Evolutionary conservation across 2,888 invertebrate species (phyloP), one percentile per base, ranked within the genome.

Genomic region (Leuctra nigra): DNA sequence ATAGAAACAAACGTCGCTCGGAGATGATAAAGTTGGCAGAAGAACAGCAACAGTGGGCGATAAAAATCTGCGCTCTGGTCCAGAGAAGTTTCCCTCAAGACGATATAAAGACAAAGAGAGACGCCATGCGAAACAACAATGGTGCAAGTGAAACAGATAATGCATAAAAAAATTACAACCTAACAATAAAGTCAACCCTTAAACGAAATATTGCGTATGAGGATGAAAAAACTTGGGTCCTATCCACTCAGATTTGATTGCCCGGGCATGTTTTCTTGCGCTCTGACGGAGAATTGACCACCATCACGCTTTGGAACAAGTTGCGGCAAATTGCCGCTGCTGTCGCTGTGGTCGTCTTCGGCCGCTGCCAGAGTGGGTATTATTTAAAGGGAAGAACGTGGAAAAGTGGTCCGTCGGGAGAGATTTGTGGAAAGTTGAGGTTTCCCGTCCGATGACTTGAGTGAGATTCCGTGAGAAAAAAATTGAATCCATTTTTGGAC

Each of bases 231-330:
- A 53, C 25, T 23, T 16, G 6, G 11, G 33, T 23, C 24, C 25
- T 36, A 29, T 54, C 54, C 54, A 54, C 54, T 54, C 54, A 54
- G 46, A 44, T 54, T 54, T 54, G 54, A 54, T 54, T 54, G 54
- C 46, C 18, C 24, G n/a, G 41, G 24, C 54, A 54, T 54, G 38
- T 54, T 39, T 54, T 54, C 41, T 23, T 54, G 54, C 41, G 54
- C 23, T n/a, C 36, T 53, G n/a, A n/a, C n/a, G 54, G 24, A n/a
- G 1, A 44, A 54, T 54, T 54, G 54, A 18, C 54, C 38, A 39
- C 18, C 39, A 39, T 39, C 39, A 39, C 16, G 39, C 18, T 4
- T 39, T 39, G 39, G 39, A 16, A 6, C n/a, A n/a, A n/a, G n/a
- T n/a, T n/a, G n/a, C n/a, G n/a, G n/a, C n/a, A n/a, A n/a, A n/a